Percentiles rank a stretch among this genome's conserved stretches.
These are phyloP conservation scores for Phenacoccus solenopsis DNA, from an alignment of 1,140 invertebrate species.

Conservation along the genomic window DNA sequence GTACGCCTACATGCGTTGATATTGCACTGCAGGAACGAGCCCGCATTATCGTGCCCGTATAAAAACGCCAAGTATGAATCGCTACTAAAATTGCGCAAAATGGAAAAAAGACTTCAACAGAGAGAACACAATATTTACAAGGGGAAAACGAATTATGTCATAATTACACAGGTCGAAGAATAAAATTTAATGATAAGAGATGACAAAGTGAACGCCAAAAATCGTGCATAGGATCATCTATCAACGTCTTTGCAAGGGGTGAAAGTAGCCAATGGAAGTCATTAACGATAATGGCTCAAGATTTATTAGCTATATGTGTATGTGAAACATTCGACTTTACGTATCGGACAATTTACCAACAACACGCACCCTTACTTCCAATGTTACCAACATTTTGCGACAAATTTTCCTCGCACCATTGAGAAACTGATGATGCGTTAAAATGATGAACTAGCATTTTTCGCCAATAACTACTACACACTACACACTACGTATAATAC, in stretches of 20 bases:
- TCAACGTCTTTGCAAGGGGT: neutral
- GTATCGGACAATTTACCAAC: neutral
- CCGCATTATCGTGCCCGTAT: too few relatives aligned
- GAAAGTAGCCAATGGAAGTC: constrained; percentile 9
- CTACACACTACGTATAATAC: too few relatives aligned
- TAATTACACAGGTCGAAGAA: neutral
- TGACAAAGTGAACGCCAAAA: neutral
- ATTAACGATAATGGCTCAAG: constrained; percentile 7
- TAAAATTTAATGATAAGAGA: neutral
- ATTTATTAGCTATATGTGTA: too few relatives aligned
- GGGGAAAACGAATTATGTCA: neutral
- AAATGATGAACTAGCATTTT: neutral
- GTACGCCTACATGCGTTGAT: too few relatives aligned
- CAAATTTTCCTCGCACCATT: neutral
- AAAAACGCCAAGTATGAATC: too few relatives aligned
- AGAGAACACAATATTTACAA: too few relatives aligned
- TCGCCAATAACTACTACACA: too few relatives aligned
- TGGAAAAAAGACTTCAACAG: too few relatives aligned
- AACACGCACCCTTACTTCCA: neutral
- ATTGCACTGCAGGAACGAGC: too few relatives aligned
- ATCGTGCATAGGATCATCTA: neutral
- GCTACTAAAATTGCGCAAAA: too few relatives aligned
- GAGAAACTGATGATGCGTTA: neutral
- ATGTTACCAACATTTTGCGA: neutral
- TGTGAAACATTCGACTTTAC: neutral